Base-by-base conservation (phyloP, 2,888 invertebrate species). In the Phortica magna region DNA sequence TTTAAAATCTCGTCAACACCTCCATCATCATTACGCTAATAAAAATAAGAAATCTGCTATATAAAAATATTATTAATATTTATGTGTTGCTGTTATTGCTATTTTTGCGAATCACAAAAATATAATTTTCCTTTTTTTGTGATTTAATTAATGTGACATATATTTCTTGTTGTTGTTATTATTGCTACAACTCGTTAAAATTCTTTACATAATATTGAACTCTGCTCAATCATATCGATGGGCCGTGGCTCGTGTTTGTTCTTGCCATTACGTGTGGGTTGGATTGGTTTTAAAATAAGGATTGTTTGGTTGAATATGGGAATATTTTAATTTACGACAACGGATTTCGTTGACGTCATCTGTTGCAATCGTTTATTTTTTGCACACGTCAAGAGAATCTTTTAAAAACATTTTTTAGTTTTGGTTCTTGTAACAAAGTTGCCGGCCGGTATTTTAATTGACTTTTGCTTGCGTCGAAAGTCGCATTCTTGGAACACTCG, bases 11-110 rank as follows among this genome's bases (percentile, higher is more conserved):
- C 64, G 43, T 7, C 31, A 41, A 65, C 19, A 14, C 48, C 10
- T 72, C 68, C 78, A 82, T 83, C 82, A 82, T 78, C 77, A 73
- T 73, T 22, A 68, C 67, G 73, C 76, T 67, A 65, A 79, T 77
- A 75, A 81, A 67, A 59, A 72, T 76, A 72, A 17, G 76, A 80
- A 75, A 73, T 76, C 78, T 83, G 73, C 19, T 75, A 77, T 78
- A 76, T 75, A 75, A 68, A 76, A 64, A 80, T 76, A 48, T 70
- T 75, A 68, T 75, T 76, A 59, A 76, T 78, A 78, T 59, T 43
- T 73, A 59, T 64, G 53, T 65, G 14, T 61, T 74, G 65, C 61
- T 77, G 22, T 61, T 59, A 17, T 73, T 41, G 73, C 59, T 59
- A 59, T 59, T 73, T 73, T 59, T 59, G 59, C 59, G 55, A 59